Evolutionary conservation across 1,140 invertebrate genomes (phyloP), one percentile per base, ranked within the genome.

Genomic region (Belonocnema kinseyi): DNA sequence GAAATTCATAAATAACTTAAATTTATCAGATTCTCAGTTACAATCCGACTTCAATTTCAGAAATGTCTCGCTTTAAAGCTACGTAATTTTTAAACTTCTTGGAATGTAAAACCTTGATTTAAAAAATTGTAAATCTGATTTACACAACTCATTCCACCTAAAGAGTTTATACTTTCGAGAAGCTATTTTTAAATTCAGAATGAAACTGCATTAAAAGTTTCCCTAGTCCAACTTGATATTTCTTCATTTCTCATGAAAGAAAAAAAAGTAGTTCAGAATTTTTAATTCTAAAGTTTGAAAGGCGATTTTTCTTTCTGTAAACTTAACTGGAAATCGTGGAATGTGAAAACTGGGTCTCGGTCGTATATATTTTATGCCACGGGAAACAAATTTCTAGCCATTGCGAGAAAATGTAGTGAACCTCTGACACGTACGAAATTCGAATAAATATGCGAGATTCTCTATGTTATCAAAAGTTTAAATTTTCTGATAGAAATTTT

Each of bases 361-460:
- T 74, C 73, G 73, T 74, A 56, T 74, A 74, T 74, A 74, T 74
- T 74, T 66, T 26, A 40, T 10, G 73, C 73, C 53, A 17, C 12
- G 26, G 19, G 58, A 66, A 33, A 19, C 16, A 66, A 66, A 66
- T 66, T 66, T 66, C 58, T 33, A 26, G 6, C 58, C 26, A 40
- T 66, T 66, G n/a, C 58, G 13, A 66, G 26, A 33, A 66, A 66
- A 66, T 66, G 19, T 19, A 66, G 58, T 66, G 26, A 66, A 66
- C 58, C 33, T 66, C 12, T 33, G 21, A 66, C 58, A 14, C 58
- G 58, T 16, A 26, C 26, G 21, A 66, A 66, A 66, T 66, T 66
- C 58, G 26, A 66, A 26, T 66, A 66, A 58, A 58, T 58, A 54
- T 54, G 17, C 17, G 17, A 17, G n/a, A 17, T 11, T 10, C n/a